Evolutionary conservation across 1,140 invertebrate genomes (phyloP).

Genomic region (Metaphire vulgaris): DNA sequence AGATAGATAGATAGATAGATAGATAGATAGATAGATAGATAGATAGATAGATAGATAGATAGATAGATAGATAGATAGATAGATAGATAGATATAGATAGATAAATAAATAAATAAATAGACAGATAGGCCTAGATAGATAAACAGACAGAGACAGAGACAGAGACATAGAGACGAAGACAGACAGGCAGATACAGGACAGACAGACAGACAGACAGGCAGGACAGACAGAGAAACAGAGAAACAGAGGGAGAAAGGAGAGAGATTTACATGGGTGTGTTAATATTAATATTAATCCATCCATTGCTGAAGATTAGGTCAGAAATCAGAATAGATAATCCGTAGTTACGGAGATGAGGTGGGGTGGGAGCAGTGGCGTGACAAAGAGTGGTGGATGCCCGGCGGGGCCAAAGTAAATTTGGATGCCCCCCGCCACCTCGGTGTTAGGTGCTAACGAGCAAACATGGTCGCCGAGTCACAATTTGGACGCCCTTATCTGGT

Average conservation of each 20-base stretch:
- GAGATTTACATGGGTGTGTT: too few relatives aligned
- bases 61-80: not conserved
- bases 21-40: constrained; percentile 3
- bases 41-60: constrained; percentile 1
- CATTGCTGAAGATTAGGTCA: too few relatives aligned
- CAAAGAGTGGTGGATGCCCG: too few relatives aligned
- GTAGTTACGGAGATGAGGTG: too few relatives aligned
- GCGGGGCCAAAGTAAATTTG: too few relatives aligned
- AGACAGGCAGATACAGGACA: not conserved
- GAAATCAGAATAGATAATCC: too few relatives aligned
- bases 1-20: constrained; percentile 3
- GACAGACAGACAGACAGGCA: not conserved
- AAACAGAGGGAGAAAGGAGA: not conserved
- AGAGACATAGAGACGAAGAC: not conserved
- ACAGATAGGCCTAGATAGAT: not conserved
- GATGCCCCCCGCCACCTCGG: too few relatives aligned
- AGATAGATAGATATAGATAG: not conserved
- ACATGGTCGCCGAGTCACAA: too few relatives aligned
- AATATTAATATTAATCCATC: too few relatives aligned
- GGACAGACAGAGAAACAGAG: not conserved
- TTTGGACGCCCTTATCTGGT: too few relatives aligned
- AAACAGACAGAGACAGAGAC: not conserved
- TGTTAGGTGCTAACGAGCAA: too few relatives aligned
- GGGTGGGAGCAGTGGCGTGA: too few relatives aligned
- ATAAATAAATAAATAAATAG: not conserved